These are phyloP conservation scores for Plecturocebus donacophilus DNA, from an alignment of 2,113 vertebrate genomes.

Conservation along the genomic window DNA sequence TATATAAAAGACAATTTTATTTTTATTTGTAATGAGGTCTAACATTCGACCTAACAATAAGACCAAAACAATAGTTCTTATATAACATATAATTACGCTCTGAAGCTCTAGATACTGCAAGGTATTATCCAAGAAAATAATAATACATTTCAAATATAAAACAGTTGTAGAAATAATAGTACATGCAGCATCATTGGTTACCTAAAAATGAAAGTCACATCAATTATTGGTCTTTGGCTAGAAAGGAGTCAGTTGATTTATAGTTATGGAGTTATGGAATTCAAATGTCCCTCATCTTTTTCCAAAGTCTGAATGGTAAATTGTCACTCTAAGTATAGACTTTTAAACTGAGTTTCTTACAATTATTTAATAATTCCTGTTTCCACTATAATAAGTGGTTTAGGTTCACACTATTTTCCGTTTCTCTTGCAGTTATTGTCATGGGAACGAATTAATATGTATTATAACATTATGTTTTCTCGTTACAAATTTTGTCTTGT, in stretches of 20 bases:
- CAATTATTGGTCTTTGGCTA: not conserved
- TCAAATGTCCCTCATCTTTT: not conserved
- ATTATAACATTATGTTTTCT: constrained; percentile 1
- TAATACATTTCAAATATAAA: not conserved
- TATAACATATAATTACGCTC: not conserved
- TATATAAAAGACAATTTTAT: not conserved
- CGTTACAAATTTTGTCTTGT: not conserved
- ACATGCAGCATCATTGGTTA: not conserved
- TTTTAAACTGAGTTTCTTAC: not conserved
- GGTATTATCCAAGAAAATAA: constrained; percentile 3
- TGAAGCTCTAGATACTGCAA: not conserved
- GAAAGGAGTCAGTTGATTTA: not conserved
- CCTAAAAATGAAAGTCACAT: constrained; percentile 40
- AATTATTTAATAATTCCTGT: constrained; percentile 1
- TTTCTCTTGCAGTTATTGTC: constrained; percentile 14
- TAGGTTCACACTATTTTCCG: constrained; percentile 37
- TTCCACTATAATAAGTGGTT: not conserved
- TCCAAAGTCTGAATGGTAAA: not conserved
- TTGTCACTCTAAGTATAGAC: constrained; percentile 1
- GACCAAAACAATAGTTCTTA: not conserved
- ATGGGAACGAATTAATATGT: not conserved
- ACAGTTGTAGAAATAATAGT: not conserved
- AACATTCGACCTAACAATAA: constrained; percentile 19
- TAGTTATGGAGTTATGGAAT: not conserved
- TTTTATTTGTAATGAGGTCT: not conserved